Percentiles rank a stretch among this genome's conserved stretches.
Conservation (phyloP, 2,888 invertebrate genomes). For the Aporophyla lueneburgensis region DNA sequence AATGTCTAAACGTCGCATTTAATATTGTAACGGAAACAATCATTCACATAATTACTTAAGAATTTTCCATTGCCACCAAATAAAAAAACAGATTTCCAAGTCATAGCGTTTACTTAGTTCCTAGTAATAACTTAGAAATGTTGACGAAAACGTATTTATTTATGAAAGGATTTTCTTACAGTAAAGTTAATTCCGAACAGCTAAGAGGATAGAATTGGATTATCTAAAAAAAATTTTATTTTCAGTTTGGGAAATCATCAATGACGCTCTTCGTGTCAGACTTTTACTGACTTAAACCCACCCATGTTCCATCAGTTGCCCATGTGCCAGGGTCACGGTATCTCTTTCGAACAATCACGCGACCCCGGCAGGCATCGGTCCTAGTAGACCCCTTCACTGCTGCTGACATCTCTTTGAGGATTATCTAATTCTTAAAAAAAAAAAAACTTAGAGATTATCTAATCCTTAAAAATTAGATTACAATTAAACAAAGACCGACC, state of each 20-base stretch:
- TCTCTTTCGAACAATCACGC: no score
- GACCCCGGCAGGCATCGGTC: no score
- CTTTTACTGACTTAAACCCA: no score
- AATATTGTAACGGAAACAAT: conserved; percentile 30
- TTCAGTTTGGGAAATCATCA: no score
- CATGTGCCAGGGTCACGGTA: no score
- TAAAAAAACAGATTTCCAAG: conserved; percentile 19
- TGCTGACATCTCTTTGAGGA: no score
- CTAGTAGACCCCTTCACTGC: no score
- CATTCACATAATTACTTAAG: conserved; percentile 24
- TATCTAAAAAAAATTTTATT: no score
- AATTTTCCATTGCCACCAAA: conserved; percentile 15
- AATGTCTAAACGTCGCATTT: conserved; percentile 12
- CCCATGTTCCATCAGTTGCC: no score
- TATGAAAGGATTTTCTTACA: not conserved
- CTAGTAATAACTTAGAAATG: conserved; percentile 22
- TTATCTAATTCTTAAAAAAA: no score
- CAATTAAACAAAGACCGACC: conserved; percentile 9
- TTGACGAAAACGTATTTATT: conserved; percentile 6
- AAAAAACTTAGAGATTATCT: no score
- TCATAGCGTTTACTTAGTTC: conserved; percentile 17
- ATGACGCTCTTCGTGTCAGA: no score
- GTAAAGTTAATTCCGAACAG: conserved; percentile 9
- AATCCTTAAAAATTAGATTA: conserved; percentile 32
- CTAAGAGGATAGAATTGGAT: conserved; percentile 5